Conservation (phyloP, 2,888 invertebrate species). For the Gymnoscelis rufifasciata region DNA sequence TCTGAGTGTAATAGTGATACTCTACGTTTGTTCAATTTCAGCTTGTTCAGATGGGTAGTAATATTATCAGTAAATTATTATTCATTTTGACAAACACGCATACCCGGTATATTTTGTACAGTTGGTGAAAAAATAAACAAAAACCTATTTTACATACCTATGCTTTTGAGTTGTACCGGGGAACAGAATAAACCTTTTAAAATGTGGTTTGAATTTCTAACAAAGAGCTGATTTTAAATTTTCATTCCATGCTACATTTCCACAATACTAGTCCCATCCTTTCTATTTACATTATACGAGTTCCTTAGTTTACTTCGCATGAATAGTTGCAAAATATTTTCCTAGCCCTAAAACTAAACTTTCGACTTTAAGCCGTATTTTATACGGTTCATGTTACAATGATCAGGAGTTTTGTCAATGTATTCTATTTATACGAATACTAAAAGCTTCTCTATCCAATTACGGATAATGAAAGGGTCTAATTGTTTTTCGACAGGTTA, state of each 20-base stretch:
- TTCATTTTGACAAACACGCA: too few relatives aligned
- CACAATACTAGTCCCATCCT: not conserved
- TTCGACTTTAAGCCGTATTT: not conserved
- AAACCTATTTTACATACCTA: too few relatives aligned
- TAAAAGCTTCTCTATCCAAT: slow-evolving; percentile 13
- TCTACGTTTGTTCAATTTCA: too few relatives aligned
- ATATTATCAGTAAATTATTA: too few relatives aligned
- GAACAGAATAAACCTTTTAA: too few relatives aligned
- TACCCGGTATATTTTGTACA: too few relatives aligned
- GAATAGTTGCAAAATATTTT: not conserved
- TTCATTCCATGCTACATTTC: not conserved
- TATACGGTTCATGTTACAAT: slow-evolving; percentile 1
- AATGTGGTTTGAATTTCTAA: not conserved
- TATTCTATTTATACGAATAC: slow-evolving; percentile 1
- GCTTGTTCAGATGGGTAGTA: too few relatives aligned
- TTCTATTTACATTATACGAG: not conserved
- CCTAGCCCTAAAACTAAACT: not conserved
- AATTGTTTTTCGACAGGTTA: slow-evolving; percentile 18
- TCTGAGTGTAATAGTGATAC: too few relatives aligned
- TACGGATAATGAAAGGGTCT: slow-evolving; percentile 17
- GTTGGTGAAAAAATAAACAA: too few relatives aligned
- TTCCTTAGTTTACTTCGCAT: not conserved
- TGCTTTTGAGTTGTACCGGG: too few relatives aligned
- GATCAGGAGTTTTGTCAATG: not conserved
- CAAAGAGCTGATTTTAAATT: not conserved